phyloP scores from a whole-genome alignment of 2,113 vertebrate genomes.

The Murina feae region DNA sequence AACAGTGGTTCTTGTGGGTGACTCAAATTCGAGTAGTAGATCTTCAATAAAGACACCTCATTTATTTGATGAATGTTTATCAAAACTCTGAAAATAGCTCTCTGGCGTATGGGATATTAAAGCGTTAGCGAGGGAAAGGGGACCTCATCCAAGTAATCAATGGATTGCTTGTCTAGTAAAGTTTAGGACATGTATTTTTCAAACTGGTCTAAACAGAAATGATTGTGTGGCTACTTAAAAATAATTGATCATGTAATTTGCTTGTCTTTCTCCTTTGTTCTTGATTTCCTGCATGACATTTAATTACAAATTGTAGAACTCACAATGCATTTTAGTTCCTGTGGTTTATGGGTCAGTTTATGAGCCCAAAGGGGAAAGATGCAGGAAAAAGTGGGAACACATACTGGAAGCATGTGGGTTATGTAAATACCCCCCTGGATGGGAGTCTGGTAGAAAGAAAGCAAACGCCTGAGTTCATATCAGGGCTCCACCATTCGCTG shows the following conservation, averaged over 20 bases:
- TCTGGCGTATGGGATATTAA: not conserved
- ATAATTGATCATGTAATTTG: not conserved
- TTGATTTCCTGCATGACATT: not conserved
- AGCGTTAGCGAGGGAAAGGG: not conserved
- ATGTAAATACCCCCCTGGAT: not conserved
- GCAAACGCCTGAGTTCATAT: not conserved
- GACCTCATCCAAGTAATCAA: not conserved
- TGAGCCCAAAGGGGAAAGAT: not conserved
- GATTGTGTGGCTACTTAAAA: not conserved
- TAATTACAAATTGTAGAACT: not conserved
- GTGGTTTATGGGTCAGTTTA: not conserved
- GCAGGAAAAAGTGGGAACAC: not conserved
- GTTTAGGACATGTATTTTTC: not conserved
- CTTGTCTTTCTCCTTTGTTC: not conserved
- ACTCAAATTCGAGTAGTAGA: not conserved
- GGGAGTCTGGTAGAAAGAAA: not conserved
- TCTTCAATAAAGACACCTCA: not conserved
- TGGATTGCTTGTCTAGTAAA: not conserved
- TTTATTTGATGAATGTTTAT: not conserved
- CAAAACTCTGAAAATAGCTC: not conserved
- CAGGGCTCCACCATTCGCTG: not conserved
- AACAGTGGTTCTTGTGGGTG: not conserved
- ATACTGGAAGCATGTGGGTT: not conserved
- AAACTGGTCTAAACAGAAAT: not conserved
- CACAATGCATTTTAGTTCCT: not conserved